Evolutionary conservation across 1,140 invertebrate species (phyloP).

Genomic region (Pogonus chalceus): DNA sequence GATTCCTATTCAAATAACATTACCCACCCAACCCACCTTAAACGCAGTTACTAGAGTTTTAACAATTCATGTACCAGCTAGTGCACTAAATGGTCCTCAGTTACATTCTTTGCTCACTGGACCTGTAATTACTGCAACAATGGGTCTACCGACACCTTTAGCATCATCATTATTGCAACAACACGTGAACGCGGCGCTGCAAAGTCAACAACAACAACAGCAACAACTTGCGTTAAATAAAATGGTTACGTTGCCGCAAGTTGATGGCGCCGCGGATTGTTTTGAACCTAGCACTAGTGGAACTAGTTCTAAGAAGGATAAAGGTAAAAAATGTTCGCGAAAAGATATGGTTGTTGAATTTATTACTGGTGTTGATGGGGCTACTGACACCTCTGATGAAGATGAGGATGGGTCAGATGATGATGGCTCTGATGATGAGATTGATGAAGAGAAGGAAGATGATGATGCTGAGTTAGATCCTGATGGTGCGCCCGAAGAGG

Average conservation of each 20-base stretch:
- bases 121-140: constrained; percentile 75
- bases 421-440: constrained; percentile 53
- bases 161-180: constrained; percentile 73
- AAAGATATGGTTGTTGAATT: background rate
- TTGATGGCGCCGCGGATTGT: constrained; percentile 23
- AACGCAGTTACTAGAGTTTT: constrained; percentile 53
- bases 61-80: constrained; percentile 65
- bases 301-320: background rate
- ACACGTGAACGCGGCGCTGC: constrained; percentile 73
- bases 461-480: constrained; percentile 64
- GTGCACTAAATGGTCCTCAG: constrained; percentile 56
- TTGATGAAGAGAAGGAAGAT: constrained; percentile 63
- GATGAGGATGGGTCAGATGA: constrained; percentile 59
- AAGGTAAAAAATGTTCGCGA: too few species aligned
- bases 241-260: constrained; percentile 29
- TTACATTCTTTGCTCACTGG: constrained; percentile 62
- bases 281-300: constrained; percentile 15
- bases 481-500: constrained; percentile 74
- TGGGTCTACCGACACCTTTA: constrained; percentile 64
- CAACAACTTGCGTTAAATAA: constrained; percentile 24
- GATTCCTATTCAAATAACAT: constrained; percentile 48
- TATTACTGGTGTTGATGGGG: constrained; percentile 52
- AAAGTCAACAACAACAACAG: constrained; percentile 13
- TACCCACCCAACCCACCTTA: constrained; percentile 34
- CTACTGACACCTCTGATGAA: constrained; percentile 63